Evolutionary conservation across 2,888 invertebrate species (phyloP).

Genomic region (Spilosoma lubricipeda): DNA sequence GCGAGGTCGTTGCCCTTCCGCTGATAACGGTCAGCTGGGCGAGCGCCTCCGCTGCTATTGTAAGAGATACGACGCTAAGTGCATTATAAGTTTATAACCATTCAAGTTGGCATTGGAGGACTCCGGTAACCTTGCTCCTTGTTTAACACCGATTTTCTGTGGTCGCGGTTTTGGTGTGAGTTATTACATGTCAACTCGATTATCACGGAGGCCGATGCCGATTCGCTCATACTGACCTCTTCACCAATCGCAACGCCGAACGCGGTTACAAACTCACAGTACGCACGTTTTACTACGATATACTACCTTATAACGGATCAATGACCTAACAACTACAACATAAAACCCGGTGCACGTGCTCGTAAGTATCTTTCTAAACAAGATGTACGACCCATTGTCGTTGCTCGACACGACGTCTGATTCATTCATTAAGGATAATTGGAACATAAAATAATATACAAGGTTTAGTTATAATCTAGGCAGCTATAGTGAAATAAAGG

Average conservation of each 20-base stretch:
- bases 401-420: slow-evolving; percentile 1
- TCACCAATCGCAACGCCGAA: neutral
- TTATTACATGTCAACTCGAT: no score
- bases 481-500: neutral
- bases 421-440: slow-evolving; percentile 7
- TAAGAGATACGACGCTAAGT: slow-evolving; percentile 2
- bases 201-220: no score
- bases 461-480: neutral
- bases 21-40: slow-evolving; percentile 72
- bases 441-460: neutral
- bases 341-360: slow-evolving; percentile 4
- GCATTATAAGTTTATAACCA: no score
- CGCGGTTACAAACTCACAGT: neutral
- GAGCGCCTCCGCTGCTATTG: slow-evolving; percentile 34
- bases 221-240: neutral
- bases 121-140: no score
- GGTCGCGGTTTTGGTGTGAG: no score
- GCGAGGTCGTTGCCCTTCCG: slow-evolving; percentile 80
- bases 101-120: no score
- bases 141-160: no score
- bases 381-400: slow-evolving; percentile 3
- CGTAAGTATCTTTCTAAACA: slow-evolving; percentile 3
- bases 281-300: neutral
- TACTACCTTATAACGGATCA: neutral
- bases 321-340: slow-evolving; percentile 1